Evolutionary conservation across 2,888 invertebrate species (phyloP).

Genomic region (Dryobota labecula): DNA sequence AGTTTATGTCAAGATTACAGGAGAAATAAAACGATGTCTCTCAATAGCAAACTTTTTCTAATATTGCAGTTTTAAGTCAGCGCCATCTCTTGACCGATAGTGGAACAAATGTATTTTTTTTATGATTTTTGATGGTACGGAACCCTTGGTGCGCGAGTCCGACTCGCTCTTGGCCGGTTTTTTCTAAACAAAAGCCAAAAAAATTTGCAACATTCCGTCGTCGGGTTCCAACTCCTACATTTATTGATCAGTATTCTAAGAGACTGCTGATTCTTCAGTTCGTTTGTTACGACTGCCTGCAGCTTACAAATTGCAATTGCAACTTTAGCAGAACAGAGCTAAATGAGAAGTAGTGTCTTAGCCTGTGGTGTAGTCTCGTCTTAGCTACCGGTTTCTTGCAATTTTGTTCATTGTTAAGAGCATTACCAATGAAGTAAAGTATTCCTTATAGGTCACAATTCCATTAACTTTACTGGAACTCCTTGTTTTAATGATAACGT

Average conservation of each 20-base stretch:
- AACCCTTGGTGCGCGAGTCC: no score
- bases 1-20: no score
- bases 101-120: no score
- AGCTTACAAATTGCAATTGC: conserved; percentile 50
- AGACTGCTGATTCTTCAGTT: conserved; percentile 39
- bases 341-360: conserved; percentile 53
- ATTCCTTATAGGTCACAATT: conserved; percentile 28
- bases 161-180: no score
- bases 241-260: conserved; percentile 32
- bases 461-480: conserved; percentile 35
- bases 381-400: conserved; percentile 48
- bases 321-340: conserved; percentile 42
- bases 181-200: rapidly evolving
- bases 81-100: no score
- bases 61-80: no score
- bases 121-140: no score
- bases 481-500: conserved; percentile 39
- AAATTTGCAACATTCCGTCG: conserved; percentile 1
- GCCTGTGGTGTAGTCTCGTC: conserved; percentile 44
- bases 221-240: conserved; percentile 10
- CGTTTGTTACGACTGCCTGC: conserved; percentile 34
- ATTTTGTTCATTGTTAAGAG: conserved; percentile 47
- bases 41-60: no score
- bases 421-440: no score
- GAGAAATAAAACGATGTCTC: no score